These are phyloP conservation scores for Enteromius thamalakanensis DNA, from an alignment of 2,797 vertebrate species.

Conservation along the genomic window DNA sequence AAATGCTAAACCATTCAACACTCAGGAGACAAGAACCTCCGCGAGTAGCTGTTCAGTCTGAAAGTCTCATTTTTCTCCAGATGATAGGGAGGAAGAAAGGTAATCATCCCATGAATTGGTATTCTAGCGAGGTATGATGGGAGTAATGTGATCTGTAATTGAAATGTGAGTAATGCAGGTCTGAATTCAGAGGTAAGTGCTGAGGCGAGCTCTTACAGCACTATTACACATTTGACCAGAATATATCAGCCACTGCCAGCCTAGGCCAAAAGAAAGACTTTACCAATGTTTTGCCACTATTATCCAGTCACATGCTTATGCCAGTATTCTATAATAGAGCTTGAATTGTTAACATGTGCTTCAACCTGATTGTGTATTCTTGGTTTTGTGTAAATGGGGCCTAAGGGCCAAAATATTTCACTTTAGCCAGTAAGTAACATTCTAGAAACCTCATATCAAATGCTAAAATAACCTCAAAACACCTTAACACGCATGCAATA, in stretches of 20 bases:
- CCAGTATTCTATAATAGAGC: neutral
- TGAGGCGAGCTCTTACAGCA: neutral
- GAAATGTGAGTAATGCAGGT: slow-evolving; percentile 37
- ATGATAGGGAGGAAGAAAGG: slow-evolving; percentile 33
- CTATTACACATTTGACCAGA: slow-evolving; percentile 28
- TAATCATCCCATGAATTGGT: slow-evolving; percentile 58
- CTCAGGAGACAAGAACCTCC: slow-evolving; percentile 37
- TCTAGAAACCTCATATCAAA: neutral
- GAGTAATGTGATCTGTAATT: slow-evolving; percentile 45
- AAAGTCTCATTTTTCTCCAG: slow-evolving; percentile 38
- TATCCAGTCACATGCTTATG: neutral
- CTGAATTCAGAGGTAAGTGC: slow-evolving; percentile 40
- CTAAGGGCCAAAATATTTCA: neutral
- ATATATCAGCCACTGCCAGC: slow-evolving; percentile 6
- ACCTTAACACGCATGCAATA: neutral
- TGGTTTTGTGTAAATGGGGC: neutral
- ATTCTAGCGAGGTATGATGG: slow-evolving; percentile 32
- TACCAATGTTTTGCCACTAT: neutral
- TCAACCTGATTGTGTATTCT: neutral
- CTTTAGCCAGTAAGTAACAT: neutral
- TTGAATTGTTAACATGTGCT: neutral
- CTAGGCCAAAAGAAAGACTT: neutral
- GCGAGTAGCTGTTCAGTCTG: slow-evolving; percentile 22
- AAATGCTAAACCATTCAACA: slow-evolving; percentile 59
- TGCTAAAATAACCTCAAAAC: neutral